Base-by-base conservation (phyloP, 2,113 vertebrate species). In the Microcebus lehilahytsara region DNA sequence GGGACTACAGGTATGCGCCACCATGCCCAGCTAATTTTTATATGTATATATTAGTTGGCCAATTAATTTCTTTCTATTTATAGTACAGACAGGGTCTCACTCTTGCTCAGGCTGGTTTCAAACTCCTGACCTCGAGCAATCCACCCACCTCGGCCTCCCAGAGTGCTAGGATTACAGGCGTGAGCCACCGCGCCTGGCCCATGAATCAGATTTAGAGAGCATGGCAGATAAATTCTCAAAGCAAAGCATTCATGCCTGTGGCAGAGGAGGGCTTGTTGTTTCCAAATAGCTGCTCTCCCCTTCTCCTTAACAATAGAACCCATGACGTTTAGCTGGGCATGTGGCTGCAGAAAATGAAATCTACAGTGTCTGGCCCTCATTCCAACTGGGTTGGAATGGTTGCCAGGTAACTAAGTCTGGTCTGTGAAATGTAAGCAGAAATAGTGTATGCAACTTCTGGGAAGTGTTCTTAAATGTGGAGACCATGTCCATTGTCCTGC, bases 141-240 rank as follows among this genome's bases (percentile, higher is more conserved):
- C 46, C 8, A 1, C 46, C 46, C 46, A 1, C 46, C 46, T 46
- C 8, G 46, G 46, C 46, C 46, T 46, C 46, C 46, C 8, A 46
- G 46, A 46, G 46, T 46, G 46, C 46, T 46, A 46, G 46, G 46
- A 46, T 46, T 46, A 46, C 46, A 46, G 8, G 46, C 1, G 46
- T 46, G 46, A 46, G 42, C 42, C 42, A 46, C 42, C 6, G 6
- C 6, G 6, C 42, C 42, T 46, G 42, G 42, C 42, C 42, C 25
- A 32, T 32, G 3, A 42, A 78, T 49, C 79, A 9, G 12, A 13
- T 53, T 53, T 67, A 83, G 67, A 86, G 40, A 92, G 40, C 30
- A 56, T 40, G 30, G 25, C 8, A 64, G 49, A 89, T 56, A 69
- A 51, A 84, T 89, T 75, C 62, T 83, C 69, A 97, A 93, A 85